Conservation (phyloP, 2,888 invertebrate genomes). For the Oxytorus armatus region DNA sequence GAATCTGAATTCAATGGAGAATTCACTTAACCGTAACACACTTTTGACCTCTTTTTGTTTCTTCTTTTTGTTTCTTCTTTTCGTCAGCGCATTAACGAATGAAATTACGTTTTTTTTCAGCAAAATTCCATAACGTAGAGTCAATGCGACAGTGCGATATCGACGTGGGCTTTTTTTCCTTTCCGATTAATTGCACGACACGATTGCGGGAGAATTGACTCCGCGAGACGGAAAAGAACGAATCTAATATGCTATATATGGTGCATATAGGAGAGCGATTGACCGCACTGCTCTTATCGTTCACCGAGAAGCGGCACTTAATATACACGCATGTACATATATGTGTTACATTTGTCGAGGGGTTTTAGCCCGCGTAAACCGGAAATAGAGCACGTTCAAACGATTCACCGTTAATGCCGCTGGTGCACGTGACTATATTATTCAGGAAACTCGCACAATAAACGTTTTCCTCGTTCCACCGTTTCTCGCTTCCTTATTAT, state of each 20-base stretch:
- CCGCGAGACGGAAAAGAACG: constrained; percentile 41
- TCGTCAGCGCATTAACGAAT: background rate
- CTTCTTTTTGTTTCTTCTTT: background rate
- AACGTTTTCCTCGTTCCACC: background rate
- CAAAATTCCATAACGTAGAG: constrained; percentile 11
- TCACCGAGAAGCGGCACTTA: constrained; percentile 31
- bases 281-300: constrained; percentile 60
- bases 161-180: constrained; percentile 28
- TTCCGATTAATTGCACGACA: constrained; percentile 32
- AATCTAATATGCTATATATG: constrained; percentile 16
- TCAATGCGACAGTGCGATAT: constrained; percentile 10
- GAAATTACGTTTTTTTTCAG: background rate
- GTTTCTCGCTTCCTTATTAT: background rate
- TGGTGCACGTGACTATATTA: background rate
- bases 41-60: background rate
- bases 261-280: constrained; percentile 33
- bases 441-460: background rate
- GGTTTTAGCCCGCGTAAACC: constrained; percentile 42
- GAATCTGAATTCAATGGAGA: background rate
- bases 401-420: constrained; percentile 30
- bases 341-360: background rate
- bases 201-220: constrained; percentile 18
- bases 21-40: constrained; percentile 4
- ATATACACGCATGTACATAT: constrained; percentile 3
- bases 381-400: constrained; percentile 59